Evolutionary conservation across 2,888 invertebrate species (phyloP), one percentile per base, ranked within the genome.

Genomic region (Apodemia hepburni): DNA sequence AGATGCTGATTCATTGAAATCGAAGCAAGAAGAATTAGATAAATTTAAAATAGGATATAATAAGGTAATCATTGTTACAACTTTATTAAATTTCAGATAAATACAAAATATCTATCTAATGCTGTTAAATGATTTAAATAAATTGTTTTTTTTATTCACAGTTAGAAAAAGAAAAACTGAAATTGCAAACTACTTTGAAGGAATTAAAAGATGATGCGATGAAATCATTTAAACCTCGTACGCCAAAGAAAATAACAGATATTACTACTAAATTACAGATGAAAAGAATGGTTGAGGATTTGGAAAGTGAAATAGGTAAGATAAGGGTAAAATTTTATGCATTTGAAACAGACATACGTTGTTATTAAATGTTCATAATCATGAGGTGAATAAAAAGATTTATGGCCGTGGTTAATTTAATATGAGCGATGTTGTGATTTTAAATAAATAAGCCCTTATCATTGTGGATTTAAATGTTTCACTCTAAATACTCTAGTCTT

Each of bases 251-350:
- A 74, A 92, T 95, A 9, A 95, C 95, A 8, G 96, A 96, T 74
- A 84, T 94, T 61, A 95, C 94, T 35, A 94, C 95, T 1, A 95
- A 95, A 83, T 78, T 95, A 59, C 95, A 95, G 81, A 85, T 97
- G 74, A 96, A 95, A 72, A 96, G 94, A 74, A 96, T 97, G 95
- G 95, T 98, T 2, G 95, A 96, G 65, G 97, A 98, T 69, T 89
- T 98, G 71, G 98, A 98, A 84, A 96, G 94, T 76, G 98, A 98
- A 92, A 95, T 97, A 69, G 94, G 95, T 94, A 84, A 79, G 65
- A 59, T 57, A 7, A 4, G 5, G 12, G 38, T 38, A 8, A 8
- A 38, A 3, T 11, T 3, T 38, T 38, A 38, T 38, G 4, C 12
- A 38, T 38, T 38, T 38, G 0, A 38, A 12, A 38, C 3, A 12